These are phyloP conservation scores for Diogma glabrata DNA, from an alignment of 2,888 invertebrate species.

Conservation along the genomic window DNA sequence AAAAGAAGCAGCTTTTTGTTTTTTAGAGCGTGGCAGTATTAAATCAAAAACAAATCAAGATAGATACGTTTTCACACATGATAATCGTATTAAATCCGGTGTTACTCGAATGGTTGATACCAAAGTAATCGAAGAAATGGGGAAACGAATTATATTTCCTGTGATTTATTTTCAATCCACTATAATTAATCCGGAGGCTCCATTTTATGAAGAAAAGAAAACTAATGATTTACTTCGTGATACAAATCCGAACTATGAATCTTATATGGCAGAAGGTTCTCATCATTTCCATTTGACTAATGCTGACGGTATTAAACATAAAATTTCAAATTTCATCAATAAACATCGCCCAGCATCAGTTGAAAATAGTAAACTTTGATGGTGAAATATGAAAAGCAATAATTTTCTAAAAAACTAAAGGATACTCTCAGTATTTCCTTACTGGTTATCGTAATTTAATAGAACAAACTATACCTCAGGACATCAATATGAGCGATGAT, in stretches of 20 bases:
- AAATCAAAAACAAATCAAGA: conserved; percentile 43
- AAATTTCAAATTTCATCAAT: conserved; percentile 45
- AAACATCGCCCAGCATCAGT: conserved; percentile 27
- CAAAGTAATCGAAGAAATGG: conserved; percentile 41
- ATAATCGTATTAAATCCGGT: conserved; percentile 48
- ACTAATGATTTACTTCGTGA: conserved; percentile 39
- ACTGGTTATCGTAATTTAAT: no score
- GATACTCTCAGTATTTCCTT: no score
- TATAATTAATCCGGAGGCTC: not conserved
- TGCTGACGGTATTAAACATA: conserved; percentile 45
- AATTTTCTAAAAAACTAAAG: no score
- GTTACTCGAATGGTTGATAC: not conserved
- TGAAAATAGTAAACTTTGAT: not conserved
- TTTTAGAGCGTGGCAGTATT: conserved; percentile 44
- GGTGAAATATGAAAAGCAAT: no score
- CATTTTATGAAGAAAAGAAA: conserved; percentile 36
- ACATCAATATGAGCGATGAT: no score
- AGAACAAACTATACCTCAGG: no score
- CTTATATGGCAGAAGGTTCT: conserved; percentile 50
- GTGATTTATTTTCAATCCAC: conserved; percentile 40
- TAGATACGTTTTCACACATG: conserved; percentile 51
- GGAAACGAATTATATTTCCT: conserved; percentile 47
- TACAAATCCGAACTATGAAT: conserved; percentile 43
- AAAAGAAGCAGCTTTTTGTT: conserved; percentile 41
- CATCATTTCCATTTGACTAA: conserved; percentile 67